Evolutionary conservation across 2,113 vertebrate species (phyloP), one percentile per base, ranked within the genome.

Genomic region (Odontophorus gujanensis): DNA sequence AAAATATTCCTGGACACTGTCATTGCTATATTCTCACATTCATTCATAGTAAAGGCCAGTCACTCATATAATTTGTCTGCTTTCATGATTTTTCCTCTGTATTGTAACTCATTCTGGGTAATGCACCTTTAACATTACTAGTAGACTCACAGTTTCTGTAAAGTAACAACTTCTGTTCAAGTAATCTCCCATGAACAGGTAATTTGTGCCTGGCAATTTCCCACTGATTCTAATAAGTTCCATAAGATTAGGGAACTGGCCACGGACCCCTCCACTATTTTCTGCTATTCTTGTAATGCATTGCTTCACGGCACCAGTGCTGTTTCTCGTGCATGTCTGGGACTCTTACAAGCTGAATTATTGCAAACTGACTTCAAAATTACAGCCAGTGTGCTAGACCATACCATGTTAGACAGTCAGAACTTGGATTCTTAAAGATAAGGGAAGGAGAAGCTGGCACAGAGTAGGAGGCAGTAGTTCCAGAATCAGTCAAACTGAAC

Each of bases 1-100:
- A 85, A 99, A 99, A 61, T 98, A 99, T 84, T 98, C 98, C 98
- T 98, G 99, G 80, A 98, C 98, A 6, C 98, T 99, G 95, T 98
- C 98, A 10, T 99, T 99, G 91, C 98, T 98, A 3, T 99, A 99
- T 95, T 99, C 99, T 28, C 98, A 97, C 92, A 99, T 97, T 85
- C 98, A 98, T 88, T 99, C 98, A 9, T 99, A 98, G 21, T 99
- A 99, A 87, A 98, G 99, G 80, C 98, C 98, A 42, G 99, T 98
- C 1, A 99, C 98, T 79, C 98, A 98, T 13, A 98, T 99, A 81
- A 98, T 99, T 34, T 98, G 98, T 91, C 98, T 97, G 97, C 98
- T 98, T 95, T 99, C 98, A 0, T 99, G 98, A 94, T 99, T 99
- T 88, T 98, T 98, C 93, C 98, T 97, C 96, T 98, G 92, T 87